Conservation (phyloP, 1,140 invertebrate genomes). For the Drosophila lowei region DNA sequence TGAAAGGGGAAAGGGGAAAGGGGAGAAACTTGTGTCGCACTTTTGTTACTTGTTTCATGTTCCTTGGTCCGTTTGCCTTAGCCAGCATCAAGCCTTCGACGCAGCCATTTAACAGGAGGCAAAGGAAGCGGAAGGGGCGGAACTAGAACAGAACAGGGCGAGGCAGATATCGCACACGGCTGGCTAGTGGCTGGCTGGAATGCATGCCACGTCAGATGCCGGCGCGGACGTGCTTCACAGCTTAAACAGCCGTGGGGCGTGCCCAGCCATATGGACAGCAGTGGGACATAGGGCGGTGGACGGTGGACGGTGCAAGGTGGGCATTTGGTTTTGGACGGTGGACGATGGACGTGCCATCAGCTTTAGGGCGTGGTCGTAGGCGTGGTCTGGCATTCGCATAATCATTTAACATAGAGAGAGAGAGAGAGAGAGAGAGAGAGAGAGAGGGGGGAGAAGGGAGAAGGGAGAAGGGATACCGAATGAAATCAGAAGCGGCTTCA, state of each 20-base stretch:
- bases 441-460: no score
- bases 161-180: constrained; percentile 11
- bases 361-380: neutral
- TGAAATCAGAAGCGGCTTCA: constrained; percentile 43
- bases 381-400: constrained; percentile 7
- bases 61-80: constrained; percentile 35
- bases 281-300: no score
- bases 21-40: constrained; percentile 32
- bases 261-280: neutral
- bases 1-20: no score
- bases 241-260: constrained; percentile 34
- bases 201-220: constrained; percentile 43
- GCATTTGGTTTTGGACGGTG: neutral
- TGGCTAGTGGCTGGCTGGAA: constrained; percentile 2
- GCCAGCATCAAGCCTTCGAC: constrained; percentile 34
- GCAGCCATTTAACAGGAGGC: constrained; percentile 25
- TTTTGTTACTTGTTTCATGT: constrained; percentile 41
- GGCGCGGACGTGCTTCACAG: constrained; percentile 49
- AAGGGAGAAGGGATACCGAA: neutral
- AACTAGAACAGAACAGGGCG: no score
- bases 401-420: constrained; percentile 18
- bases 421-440: neutral
- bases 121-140: neutral
- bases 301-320: constrained; percentile 11
- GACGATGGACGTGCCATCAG: constrained; percentile 14